Evolutionary conservation across 2,888 invertebrate species (phyloP), one percentile per base, ranked within the genome.

Genomic region (Apamea crenata): DNA sequence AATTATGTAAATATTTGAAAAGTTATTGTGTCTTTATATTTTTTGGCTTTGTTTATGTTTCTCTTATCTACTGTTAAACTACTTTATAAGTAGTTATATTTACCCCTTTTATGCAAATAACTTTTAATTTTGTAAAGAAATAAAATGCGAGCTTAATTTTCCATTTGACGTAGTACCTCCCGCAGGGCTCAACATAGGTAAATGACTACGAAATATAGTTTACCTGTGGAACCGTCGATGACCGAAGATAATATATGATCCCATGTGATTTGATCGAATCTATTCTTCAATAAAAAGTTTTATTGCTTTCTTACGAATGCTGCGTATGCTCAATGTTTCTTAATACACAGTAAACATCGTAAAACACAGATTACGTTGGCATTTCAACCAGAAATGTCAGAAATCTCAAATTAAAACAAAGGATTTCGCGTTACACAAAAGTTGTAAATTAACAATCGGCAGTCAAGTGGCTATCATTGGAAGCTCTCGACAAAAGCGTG

Each of bases 221-320:
- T 82, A 65, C 84, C 50, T 40, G 25, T 65, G 82, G 74, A 80
- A 80, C 68, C 74, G 50, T 65, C 82, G 59, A 80, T 84, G 84
- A 69, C 69, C 56, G 44, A 80, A 50, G 44, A 69, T 74, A 82
- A 84, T 84, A 82, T 74, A 84, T 84, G 50, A 82, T 82, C 84
- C 74, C 80, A 69, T 61, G 84, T 69, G 84, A 84, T 84, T 79
- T 65, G 12, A 80, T 80, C n/a, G 29, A 80, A 84, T 74, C 74
- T 68, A 59, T 80, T 69, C 74, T 84, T 56, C 50, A 74, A 80
- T 74, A 82, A 82, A 83, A 84, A 59, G 25, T 67, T 47, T 12
- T 74, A 69, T 84, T 69, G n/a, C 40, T 72, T 68, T 79, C 40
- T 63, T 32, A 32, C 12, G n/a, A 36, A 74, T 47, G 63, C 63